These are phyloP conservation scores for Rhorus exstirpatorius DNA, from an alignment of 2,888 invertebrate species.

Conservation along the genomic window DNA sequence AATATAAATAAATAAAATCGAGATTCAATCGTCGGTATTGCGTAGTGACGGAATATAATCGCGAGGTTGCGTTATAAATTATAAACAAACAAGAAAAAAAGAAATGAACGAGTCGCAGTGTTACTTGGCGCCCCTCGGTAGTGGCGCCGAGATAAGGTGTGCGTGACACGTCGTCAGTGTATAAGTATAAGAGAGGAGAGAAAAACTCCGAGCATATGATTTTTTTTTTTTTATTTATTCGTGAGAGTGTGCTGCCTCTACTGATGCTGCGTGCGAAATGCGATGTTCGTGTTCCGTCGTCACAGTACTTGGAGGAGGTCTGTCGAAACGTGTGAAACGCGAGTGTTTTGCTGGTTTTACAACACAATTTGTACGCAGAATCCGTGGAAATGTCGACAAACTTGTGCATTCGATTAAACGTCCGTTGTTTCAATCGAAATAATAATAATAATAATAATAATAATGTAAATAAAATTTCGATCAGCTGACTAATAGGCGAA, in stretches of 20 bases:
- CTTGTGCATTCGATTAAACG: slow-evolving; percentile 74
- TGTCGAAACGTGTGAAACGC: slow-evolving; percentile 48
- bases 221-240: slow-evolving; percentile 6
- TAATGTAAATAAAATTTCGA: slow-evolving; percentile 81
- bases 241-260: slow-evolving; percentile 32
- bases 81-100: slow-evolving; percentile 27
- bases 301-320: slow-evolving; percentile 12
- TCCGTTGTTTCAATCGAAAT: slow-evolving; percentile 41
- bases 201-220: not conserved
- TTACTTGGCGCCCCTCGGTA: slow-evolving; percentile 1
- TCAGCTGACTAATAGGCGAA: slow-evolving; percentile 79
- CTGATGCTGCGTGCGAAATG: slow-evolving; percentile 38
- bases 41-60: not conserved
- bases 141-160: slow-evolving; percentile 38
- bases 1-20: slow-evolving; percentile 3
- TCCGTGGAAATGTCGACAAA: slow-evolving; percentile 79
- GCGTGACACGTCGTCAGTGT: slow-evolving; percentile 41
- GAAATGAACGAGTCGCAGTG: slow-evolving; percentile 37
- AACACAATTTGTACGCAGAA: slow-evolving; percentile 60
- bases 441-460: slow-evolving; percentile 55
- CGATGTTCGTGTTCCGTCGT: slow-evolving; percentile 26
- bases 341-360: slow-evolving; percentile 29
- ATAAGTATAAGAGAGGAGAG: slow-evolving; percentile 12
- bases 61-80: not conserved
- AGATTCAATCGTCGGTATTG: not conserved